Base-by-base conservation (phyloP, 35 echinoderm and acorn worm species). In the Ophioderma brevispina region DNA sequence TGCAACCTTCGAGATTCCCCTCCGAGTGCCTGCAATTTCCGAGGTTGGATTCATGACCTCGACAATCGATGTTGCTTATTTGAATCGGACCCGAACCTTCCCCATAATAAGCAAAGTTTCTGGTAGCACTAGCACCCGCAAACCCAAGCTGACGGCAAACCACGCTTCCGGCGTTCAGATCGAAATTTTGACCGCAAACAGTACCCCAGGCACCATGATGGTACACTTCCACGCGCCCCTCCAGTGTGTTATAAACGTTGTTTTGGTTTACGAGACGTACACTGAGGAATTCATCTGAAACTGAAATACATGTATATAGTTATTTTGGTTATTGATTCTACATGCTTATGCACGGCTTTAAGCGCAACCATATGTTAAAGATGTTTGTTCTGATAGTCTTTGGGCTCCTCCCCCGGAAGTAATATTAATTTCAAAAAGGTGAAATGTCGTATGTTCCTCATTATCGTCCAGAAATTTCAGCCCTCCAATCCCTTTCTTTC, bases 91-190 rank as follows among this genome's bases (percentile, higher is more conserved):
- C 59, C 2, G 23, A 6, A 70, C 59, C 59, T 70, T 70, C 17
- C 23, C 59, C 59, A 25, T 70, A 70, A 30, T 25, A 70, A 4
- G 59, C 59, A 25, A 70, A 70, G 59, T 70, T 70, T 25, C 59
- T 70, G 4, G 59, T 70, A 25, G 59, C 28, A 30, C 10, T 70
- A 25, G 28, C 59, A 6, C 59, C 59, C n/a, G 5, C 10, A 36
- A 39, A 92, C 6, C 91, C 91, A 55, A 92, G 82, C 31, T 87
- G 50, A 32, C 85, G 84, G 81, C 91, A 92, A 3, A 82, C 91
- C 1, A 92, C 91, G 6, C 23, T 33, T 21, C 84, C 52, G 39
- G 39, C 84, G 4, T 37, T 55, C 0, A 18, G 19, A 21, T 64
- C 55, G 40, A 76, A 92, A 8, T 23, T 30, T 4, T 50, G 17